Percentiles rank a stretch among this genome's conserved stretches.
Evolutionary conservation across 2,113 vertebrate species (phyloP).

Genomic region (Bujurquina vittata): DNA sequence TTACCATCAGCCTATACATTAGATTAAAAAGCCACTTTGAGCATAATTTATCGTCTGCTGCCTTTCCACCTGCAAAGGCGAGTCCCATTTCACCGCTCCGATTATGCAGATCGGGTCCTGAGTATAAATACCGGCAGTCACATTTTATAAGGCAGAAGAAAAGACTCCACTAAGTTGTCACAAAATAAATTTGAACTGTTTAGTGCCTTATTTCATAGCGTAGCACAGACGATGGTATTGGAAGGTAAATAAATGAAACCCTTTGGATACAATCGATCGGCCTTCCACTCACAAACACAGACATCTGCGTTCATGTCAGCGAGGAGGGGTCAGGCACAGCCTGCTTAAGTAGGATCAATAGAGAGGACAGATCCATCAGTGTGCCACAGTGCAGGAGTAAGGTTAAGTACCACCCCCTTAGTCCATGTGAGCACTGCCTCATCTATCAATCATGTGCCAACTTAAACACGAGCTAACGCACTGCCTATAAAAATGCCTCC

Average conservation of each 20-base stretch:
- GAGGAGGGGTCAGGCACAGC: not conserved
- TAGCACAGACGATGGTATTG: not conserved
- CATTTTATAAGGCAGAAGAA: slow-evolving; percentile 14
- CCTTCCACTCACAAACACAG: slow-evolving; percentile 35
- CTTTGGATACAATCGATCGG: slow-evolving; percentile 50
- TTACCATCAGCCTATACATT: slow-evolving; percentile 4
- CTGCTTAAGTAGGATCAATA: slow-evolving; percentile 42
- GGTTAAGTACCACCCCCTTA: slow-evolving; percentile 9
- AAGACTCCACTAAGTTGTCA: not conserved
- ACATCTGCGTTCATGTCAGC: slow-evolving; percentile 45
- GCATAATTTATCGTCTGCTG: slow-evolving; percentile 15
- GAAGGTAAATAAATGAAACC: slow-evolving; percentile 60
- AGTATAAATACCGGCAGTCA: slow-evolving; percentile 44
- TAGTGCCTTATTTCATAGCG: not conserved
- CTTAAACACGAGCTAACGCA: not conserved
- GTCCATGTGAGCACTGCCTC: slow-evolving; percentile 1
- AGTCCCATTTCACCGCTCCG: slow-evolving; percentile 53
- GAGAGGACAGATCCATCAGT: slow-evolving; percentile 48
- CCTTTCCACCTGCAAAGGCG: slow-evolving; percentile 20
- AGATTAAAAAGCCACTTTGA: slow-evolving; percentile 16
- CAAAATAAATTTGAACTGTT: slow-evolving; percentile 33
- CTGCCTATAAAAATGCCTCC: not conserved
- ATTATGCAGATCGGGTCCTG: slow-evolving; percentile 58
- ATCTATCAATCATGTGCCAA: slow-evolving; percentile 44
- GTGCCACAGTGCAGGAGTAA: slow-evolving; percentile 6